Conservation (phyloP, 2,888 invertebrate species). For the Dichetophora obliterata region DNA sequence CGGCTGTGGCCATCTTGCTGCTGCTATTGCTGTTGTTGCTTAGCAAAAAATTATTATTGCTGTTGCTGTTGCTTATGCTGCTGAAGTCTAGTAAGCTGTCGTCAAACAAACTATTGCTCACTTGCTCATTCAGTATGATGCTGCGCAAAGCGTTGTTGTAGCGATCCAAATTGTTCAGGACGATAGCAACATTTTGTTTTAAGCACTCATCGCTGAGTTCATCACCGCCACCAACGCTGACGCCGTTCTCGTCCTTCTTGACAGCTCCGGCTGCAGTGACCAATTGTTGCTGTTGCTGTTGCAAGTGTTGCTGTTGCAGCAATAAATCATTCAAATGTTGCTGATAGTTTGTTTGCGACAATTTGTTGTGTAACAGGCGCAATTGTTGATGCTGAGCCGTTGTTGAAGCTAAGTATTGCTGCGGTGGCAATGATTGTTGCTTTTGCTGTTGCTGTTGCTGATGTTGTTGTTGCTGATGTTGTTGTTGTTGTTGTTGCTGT, state of each 20-base stretch:
- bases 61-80: conserved; percentile 52
- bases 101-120: conserved; percentile 62
- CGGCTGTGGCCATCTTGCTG: conserved; percentile 55
- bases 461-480: conserved; percentile 24
- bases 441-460: conserved; percentile 42
- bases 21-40: conserved; percentile 48
- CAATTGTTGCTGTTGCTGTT: conserved; percentile 59
- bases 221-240: conserved; percentile 50
- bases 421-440: conserved; percentile 33
- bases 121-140: conserved; percentile 69
- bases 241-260: conserved; percentile 27
- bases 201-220: conserved; percentile 70
- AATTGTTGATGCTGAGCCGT: conserved; percentile 50
- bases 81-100: conserved; percentile 51
- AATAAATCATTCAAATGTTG: conserved; percentile 65
- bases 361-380: conserved; percentile 52
- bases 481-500: conserved; percentile 41
- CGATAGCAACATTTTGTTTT: conserved; percentile 70
- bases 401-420: conserved; percentile 35
- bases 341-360: conserved; percentile 59
- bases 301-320: conserved; percentile 62
- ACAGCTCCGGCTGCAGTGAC: conserved; percentile 49
- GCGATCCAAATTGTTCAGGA: conserved; percentile 69
- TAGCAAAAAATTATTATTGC: conserved; percentile 48
- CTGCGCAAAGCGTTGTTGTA: conserved; percentile 69